phyloP scores from a whole-genome alignment of 2,797 vertebrate species.

The Iguana delicatissima region DNA sequence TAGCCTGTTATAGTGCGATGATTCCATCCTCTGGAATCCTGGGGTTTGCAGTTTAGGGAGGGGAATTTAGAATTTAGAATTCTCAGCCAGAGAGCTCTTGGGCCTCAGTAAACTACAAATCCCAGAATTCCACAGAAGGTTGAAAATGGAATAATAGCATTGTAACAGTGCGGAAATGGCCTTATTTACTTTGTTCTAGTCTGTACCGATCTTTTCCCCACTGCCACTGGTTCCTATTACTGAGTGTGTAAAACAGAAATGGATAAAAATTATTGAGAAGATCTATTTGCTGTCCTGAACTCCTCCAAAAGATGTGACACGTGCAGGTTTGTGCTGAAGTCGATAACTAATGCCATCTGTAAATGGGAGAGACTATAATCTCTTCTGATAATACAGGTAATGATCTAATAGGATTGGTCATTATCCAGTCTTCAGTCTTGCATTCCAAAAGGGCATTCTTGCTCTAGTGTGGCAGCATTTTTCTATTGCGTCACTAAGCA shows the following conservation, averaged over 20 bases:
- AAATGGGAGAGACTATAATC: neutral
- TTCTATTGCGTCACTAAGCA: slow-evolving; percentile 17
- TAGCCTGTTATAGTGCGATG: no score
- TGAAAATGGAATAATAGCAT: no score
- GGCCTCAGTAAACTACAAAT: no score
- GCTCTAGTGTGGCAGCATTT: neutral
- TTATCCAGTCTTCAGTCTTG: neutral
- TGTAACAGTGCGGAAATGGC: no score
- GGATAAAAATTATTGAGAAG: neutral
- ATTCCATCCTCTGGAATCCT: no score
- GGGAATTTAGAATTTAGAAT: no score
- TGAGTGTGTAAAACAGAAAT: neutral
- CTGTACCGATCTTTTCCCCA: neutral
- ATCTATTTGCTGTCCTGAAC: neutral
- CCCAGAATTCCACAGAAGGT: no score
- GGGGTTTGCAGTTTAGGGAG: no score
- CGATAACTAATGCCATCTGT: neutral
- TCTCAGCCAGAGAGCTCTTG: no score
- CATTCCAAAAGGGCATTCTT: neutral
- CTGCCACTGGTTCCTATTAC: no score
- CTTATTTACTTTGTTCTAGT: neutral
- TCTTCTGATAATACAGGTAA: slow-evolving; percentile 13
- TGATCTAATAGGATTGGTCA: neutral
- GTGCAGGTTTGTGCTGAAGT: neutral
- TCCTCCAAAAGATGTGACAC: neutral